Evolutionary conservation across 2,888 invertebrate genomes (phyloP), one percentile per base, ranked within the genome.

Genomic region (Tuta absoluta): DNA sequence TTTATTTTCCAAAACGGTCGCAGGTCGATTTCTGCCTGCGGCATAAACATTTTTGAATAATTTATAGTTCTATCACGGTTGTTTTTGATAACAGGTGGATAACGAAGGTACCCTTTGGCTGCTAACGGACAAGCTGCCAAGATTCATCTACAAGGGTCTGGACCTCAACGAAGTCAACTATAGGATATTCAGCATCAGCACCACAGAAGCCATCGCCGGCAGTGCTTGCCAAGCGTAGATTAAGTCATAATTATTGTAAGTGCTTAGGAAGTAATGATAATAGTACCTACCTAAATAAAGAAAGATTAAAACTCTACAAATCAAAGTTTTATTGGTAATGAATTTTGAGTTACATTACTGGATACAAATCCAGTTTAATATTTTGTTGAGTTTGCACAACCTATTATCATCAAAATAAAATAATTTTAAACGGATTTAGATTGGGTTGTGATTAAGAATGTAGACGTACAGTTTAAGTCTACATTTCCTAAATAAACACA

Each of bases 81-180:
- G 28, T 19, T 41, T 17, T 8, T 24, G 19, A 33, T 87, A 81
- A 21, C 80, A 94, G 94, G 87, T 94, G 62, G 94, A 95, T 71
- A 78, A 81, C 24, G 88, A 89, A 68, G 84, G 82, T 21, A 78
- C 66, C 1, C 72, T 96, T 11, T 97, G 96, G 96, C 93, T 96
- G 14, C 91, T 97, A 1, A 95, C 95, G 0, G 96, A 97, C 80
- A 94, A 93, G 71, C 93, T 96, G 93, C 96, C 96, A 0, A 89
- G 93, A 10, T 96, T 95, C 81, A 84, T 96, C 60, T 93, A 94
- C 82, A 89, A 91, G 70, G 88, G 89, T 10, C 84, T 96, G 63
- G 93, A 96, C 77, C 90, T 93, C 24, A 92, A 94, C 48, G 94
- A 94, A 63, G 84, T 94, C 33, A 97, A 97, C 85, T 96, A 94